A percentile compares a stretch with the other conserved stretches of the same genome.
Evolutionary conservation across 2,797 vertebrate genomes (phyloP).

Genomic region (Pseudochirops corinnae): DNA sequence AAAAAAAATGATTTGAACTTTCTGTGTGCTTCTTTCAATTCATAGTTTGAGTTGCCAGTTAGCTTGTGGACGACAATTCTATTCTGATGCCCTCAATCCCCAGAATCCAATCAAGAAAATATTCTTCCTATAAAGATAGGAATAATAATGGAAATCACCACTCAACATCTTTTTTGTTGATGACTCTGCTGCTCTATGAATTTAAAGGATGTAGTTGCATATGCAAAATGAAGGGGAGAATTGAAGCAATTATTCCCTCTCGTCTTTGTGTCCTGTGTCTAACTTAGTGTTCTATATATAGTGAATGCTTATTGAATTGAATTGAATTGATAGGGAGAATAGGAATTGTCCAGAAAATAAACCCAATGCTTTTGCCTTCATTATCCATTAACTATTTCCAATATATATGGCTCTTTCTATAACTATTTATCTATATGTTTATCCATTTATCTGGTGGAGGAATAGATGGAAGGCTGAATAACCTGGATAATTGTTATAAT

Average conservation of each 20-base stretch:
- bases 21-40: neutral
- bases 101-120: neutral
- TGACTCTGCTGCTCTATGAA: conserved; percentile 8
- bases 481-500: conserved; percentile 19
- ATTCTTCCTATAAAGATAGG: neutral
- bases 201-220: neutral
- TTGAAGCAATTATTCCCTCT: conserved; percentile 34
- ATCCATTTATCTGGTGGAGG: neutral
- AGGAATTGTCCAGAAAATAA: conserved; percentile 36
- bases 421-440: neutral
- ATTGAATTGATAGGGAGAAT: neutral
- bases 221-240: conserved; percentile 29
- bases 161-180: conserved; percentile 29
- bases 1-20: neutral
- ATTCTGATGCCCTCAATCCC: accelerated
- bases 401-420: neutral
- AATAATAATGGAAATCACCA: neutral
- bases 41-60: neutral
- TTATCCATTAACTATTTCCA: conserved; percentile 30
- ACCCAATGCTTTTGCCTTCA: conserved; percentile 29
- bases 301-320: neutral
- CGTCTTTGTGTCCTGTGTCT: neutral
- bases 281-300: neutral
- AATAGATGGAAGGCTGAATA: neutral
- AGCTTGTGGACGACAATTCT: neutral